Base-by-base conservation (phyloP, 1,140 invertebrate genomes). In the Cataglyphis hispanica region DNA sequence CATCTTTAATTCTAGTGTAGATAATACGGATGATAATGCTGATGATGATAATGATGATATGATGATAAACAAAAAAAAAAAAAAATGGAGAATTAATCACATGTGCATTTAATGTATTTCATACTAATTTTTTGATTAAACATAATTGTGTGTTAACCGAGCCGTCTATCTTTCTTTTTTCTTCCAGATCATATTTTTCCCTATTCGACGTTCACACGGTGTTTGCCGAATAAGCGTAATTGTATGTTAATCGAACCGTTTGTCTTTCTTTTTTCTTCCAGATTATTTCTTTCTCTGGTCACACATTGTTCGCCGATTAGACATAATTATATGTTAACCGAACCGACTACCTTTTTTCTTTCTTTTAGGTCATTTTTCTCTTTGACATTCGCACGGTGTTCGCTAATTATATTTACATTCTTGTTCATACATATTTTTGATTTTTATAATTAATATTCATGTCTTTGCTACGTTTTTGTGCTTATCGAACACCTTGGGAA, bases 81-180 rank as follows among this genome's bases (percentile, higher is more conserved):
- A 91, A 93, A 87, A 92, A 92, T 91, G 92, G 90, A 93, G 92
- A 92, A 94, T 94, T 94, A 94, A 94, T 94, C 92, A 95, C 92
- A 94, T 94, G 94, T 95, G 94, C 94, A 95, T 95, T 95, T 94
- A 95, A 94, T 95, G 94, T 95, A 95, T 95, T 94, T 95, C 93
- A 91, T 94, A 95, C 94, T 95, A 95, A 95, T 94, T 94, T 95
- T 95, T 95, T 95, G 93, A 95, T 95, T 95, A 95, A 95, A 95
- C 93, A 95, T 95, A 93, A 94, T 94, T 94, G 93, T 94, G 93
- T 94, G 93, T 94, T 94, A 93, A 94, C 89, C 85, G 90, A 91
- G 77, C 86, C 76, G 91, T 91, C 84, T 92, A 87, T 72, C 56
- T 92, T 93, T 91, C 86, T 92, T 93, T 93, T 92, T 88, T 88